Conservation (phyloP, 2,113 vertebrate genomes). For the Aix galericulata region DNA sequence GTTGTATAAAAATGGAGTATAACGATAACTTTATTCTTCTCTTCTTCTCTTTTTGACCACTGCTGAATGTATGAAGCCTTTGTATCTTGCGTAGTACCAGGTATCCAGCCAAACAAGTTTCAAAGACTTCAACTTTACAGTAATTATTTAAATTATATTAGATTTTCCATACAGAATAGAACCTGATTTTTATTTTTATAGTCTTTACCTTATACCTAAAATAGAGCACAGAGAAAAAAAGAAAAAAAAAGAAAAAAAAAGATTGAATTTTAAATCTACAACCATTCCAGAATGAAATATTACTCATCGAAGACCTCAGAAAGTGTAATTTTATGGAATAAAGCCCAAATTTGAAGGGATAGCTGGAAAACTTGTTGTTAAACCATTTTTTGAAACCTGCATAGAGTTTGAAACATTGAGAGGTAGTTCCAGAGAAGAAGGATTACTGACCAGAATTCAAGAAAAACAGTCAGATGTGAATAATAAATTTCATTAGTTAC, state of each 20-base stretch:
- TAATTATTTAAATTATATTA: background rate
- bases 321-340: background rate
- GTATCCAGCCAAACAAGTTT: background rate
- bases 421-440: conserved; percentile 2
- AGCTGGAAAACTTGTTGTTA: conserved; percentile 33
- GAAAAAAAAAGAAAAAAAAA: background rate
- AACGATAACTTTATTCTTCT: background rate
- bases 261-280: background rate
- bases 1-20: background rate
- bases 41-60: background rate
- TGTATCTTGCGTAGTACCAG: background rate
- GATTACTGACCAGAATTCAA: conserved; percentile 35
- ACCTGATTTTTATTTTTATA: background rate
- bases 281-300: background rate
- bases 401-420: background rate
- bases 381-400: conserved; percentile 20
- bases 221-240: background rate
- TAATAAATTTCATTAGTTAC: conserved; percentile 12
- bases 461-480: conserved; percentile 29
- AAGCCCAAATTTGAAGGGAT: background rate
- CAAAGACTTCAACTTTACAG: background rate
- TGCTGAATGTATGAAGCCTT: background rate
- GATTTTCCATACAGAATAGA: background rate
- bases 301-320: background rate
- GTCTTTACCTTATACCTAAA: background rate